Conservation (phyloP, 2,888 invertebrate genomes). For the Eugnorisma glareosa region DNA sequence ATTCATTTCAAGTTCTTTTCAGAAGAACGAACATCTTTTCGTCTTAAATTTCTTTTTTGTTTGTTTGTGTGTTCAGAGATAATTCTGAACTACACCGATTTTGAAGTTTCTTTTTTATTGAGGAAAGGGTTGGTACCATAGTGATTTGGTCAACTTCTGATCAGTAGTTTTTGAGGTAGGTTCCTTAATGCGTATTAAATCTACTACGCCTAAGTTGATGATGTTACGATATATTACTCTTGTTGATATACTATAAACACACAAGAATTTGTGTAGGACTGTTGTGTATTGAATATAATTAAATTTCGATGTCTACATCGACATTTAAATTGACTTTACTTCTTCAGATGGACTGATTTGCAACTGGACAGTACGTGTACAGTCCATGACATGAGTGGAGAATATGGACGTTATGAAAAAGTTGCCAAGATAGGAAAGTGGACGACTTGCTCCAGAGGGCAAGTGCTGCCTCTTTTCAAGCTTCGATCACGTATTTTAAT, state of each 20-base stretch:
- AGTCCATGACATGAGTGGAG: not conserved
- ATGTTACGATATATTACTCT: no score
- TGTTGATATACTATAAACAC: no score
- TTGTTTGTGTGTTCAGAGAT: not conserved
- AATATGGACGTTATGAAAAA: not conserved
- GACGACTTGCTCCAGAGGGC: not conserved
- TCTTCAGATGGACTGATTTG: not conserved
- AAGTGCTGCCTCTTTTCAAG: not conserved
- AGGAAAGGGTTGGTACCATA: no score
- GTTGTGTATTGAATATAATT: no score
- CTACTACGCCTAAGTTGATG: no score
- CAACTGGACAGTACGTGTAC: conserved; percentile 2
- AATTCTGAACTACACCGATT: no score
- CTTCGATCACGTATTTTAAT: not conserved
- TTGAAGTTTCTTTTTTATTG: no score
- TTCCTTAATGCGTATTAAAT: not conserved
- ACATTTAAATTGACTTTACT: no score
- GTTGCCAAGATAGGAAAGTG: not conserved
- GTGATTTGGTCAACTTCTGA: no score
- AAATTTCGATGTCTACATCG: no score
- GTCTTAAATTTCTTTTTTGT: not conserved
- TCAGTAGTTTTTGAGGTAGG: not conserved
- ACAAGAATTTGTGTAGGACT: no score
- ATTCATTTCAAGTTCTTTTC: not conserved
- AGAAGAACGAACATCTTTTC: no score